A percentile compares a stretch with the other conserved stretches of the same genome.
These are phyloP conservation scores for Subacronicta megacephala DNA, from an alignment of 2,888 invertebrate species.

Conservation along the genomic window DNA sequence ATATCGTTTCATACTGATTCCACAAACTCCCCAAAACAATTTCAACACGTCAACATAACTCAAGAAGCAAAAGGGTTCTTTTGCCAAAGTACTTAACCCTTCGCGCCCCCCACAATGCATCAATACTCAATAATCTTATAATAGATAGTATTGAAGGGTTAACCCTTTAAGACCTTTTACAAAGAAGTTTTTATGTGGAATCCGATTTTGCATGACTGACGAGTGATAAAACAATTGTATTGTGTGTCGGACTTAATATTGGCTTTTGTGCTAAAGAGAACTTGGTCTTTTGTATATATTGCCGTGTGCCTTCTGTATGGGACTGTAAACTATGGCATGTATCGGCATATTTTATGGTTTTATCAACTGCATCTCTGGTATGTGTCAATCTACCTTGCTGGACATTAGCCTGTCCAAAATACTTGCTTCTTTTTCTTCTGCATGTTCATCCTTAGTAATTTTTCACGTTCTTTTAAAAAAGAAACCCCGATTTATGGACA, in stretches of 20 bases:
- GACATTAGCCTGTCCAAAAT: too few relatives aligned
- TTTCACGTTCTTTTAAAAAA: too few relatives aligned
- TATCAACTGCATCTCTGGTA: background rate
- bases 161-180: conserved; percentile 56
- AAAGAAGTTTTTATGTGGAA: conserved; percentile 53
- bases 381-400: background rate
- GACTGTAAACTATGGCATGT: background rate
- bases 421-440: too few relatives aligned
- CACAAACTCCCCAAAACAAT: conserved; percentile 37
- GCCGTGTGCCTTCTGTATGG: conserved; percentile 1
- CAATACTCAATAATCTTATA: conserved; percentile 89
- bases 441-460: too few relatives aligned
- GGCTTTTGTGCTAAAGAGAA: conserved; percentile 24
- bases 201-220: conserved; percentile 74
- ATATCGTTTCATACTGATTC: conserved; percentile 2
- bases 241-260: conserved; percentile 43
- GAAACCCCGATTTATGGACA: too few relatives aligned
- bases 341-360: conserved; percentile 5
- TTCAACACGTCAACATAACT: conserved; percentile 42
- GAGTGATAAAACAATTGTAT: conserved; percentile 64
- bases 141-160: conserved; percentile 71
- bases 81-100: conserved; percentile 73
- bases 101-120: conserved; percentile 85
- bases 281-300: conserved; percentile 18
- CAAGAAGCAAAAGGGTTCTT: conserved; percentile 56